Base-by-base conservation (phyloP, 2,888 invertebrate species). In the Watsonalla binaria region DNA sequence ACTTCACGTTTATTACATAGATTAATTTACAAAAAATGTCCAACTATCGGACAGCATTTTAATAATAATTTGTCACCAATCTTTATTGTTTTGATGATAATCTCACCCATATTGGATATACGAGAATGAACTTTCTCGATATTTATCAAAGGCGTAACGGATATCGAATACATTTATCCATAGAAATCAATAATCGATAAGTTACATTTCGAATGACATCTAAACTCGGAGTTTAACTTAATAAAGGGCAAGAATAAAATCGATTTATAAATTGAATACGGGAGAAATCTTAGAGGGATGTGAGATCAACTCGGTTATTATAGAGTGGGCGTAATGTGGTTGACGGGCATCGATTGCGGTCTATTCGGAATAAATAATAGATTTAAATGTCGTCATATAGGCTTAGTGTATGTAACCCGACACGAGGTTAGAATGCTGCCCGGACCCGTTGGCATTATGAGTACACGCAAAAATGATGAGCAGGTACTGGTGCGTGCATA, bases 291-390 rank as follows among this genome's bases (percentile, higher is more conserved):
- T 59, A 70, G 70, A 73, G 72, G 79, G 77, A 76, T 78, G 75
- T 65, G 70, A 68, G 72, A 72, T 71, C 68, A 62, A 65, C 55
- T 58, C 51, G 53, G 54, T 65, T 65, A 59, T 54, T 61, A 62
- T 58, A 57, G 51, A 59, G 86, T 84, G 80, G 84, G 84, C 78
- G 86, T 84, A 84, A 84, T 81, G 74, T 75, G 70, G 78, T 76
- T 75, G 69, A 69, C 66, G 61, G 50, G 66, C 70, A 71, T 76
- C 74, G 72, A 76, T 77, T 76, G 74, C 74, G 58, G 69, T 61
- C 65, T 65, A 70, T 77, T 72, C 70, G 63, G 82, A 77, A 86
- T 86, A 85, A 86, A 86, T 86, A 82, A 79, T 82, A 82, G 79
- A 85, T 83, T 80, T 82, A 77, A 79, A 76, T 65, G 72, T 75